phyloP scores from a whole-genome alignment of 2,888 invertebrate genomes.

The Tetropium fuscum region DNA sequence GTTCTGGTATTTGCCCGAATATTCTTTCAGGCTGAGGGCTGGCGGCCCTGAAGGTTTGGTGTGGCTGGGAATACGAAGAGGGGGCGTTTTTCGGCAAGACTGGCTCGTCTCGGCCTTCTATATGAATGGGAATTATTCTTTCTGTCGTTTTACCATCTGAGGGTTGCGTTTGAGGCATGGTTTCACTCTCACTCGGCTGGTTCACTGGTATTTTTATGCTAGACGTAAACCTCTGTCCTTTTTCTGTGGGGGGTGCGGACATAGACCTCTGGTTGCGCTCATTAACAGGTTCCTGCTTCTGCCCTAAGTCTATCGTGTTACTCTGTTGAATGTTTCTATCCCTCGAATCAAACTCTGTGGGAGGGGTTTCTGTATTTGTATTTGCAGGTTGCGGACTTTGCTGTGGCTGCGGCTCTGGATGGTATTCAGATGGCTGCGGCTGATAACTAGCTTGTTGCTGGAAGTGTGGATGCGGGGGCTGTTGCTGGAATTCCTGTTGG shows the following conservation, averaged over 20 bases:
- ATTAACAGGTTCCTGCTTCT: constrained; percentile 72
- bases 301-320: constrained; percentile 85
- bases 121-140: constrained; percentile 88
- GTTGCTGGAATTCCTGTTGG: constrained; percentile 27
- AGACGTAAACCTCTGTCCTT: constrained; percentile 56
- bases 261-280: constrained; percentile 78
- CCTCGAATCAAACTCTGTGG: constrained; percentile 55
- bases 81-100: constrained; percentile 73
- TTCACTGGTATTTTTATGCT: constrained; percentile 60
- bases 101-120: constrained; percentile 87
- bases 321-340: constrained; percentile 65
- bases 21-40: constrained; percentile 52
- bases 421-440: constrained; percentile 44
- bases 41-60: constrained; percentile 42
- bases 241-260: constrained; percentile 85
- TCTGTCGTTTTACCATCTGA: constrained; percentile 69
- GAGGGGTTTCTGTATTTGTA: constrained; percentile 49
- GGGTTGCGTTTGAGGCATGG: constrained; percentile 52
- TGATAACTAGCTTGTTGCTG: constrained; percentile 38
- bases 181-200: constrained; percentile 31
- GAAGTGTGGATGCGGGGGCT: constrained; percentile 52
- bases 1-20: constrained; percentile 63
- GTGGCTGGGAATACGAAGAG: constrained; percentile 46
- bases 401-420: constrained; percentile 30
- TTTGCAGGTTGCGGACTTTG: constrained; percentile 26